Percentiles rank a stretch among this genome's conserved stretches.
Conservation (phyloP, 1,140 invertebrate genomes). For the Scylla paramamosain region DNA sequence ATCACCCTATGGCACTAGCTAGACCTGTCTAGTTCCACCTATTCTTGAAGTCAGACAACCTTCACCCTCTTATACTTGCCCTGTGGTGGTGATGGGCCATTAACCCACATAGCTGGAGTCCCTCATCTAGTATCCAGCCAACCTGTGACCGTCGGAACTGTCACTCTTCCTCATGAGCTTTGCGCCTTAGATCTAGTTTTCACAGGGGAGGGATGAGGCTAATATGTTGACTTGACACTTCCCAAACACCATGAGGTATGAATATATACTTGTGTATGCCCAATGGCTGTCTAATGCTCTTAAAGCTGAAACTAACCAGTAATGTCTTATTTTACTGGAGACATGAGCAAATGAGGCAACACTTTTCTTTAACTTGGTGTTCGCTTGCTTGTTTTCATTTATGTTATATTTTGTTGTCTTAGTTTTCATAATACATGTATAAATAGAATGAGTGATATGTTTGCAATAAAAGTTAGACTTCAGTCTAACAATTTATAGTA, state of each 20-base stretch:
- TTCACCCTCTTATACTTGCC: not conserved
- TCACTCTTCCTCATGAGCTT: conserved; percentile 8
- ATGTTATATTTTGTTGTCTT: not conserved
- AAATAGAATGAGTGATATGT: not conserved
- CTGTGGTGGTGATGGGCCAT: not conserved
- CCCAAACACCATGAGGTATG: not conserved
- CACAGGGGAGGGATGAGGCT: not conserved
- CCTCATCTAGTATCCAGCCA: not conserved
- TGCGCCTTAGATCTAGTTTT: not conserved
- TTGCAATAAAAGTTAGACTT: not conserved
- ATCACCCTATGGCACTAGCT: no score
- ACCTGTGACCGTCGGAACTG: not conserved
- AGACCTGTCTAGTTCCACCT: no score
- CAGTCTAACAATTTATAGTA: not conserved
- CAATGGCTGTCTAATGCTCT: not conserved
- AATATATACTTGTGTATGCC: not conserved
- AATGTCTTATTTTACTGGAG: not conserved
- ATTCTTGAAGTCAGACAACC: not conserved
- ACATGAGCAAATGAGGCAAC: not conserved
- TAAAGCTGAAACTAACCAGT: not conserved
- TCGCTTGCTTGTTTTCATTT: not conserved
- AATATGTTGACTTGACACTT: not conserved
- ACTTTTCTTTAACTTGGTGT: not conserved
- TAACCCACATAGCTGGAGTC: not conserved
- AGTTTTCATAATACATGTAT: not conserved